These are phyloP conservation scores for Eubasilissa splendida DNA, from an alignment of 2,888 invertebrate species.

Conservation along the genomic window DNA sequence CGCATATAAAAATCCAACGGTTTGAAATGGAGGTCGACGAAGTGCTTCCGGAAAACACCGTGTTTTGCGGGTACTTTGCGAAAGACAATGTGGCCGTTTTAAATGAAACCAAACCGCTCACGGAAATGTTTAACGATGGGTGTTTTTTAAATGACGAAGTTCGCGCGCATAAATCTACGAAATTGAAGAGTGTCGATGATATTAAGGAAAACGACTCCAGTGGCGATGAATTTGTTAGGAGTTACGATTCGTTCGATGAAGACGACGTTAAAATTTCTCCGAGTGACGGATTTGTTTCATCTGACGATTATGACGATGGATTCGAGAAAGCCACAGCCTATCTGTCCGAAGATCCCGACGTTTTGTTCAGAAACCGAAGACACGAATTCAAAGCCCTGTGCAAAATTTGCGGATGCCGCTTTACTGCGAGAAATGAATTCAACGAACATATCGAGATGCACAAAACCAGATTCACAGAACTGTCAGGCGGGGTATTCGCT, in stretches of 20 bases:
- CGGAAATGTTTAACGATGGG: slow-evolving; percentile 26
- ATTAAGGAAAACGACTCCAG: not conserved
- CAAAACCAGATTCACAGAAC: not conserved
- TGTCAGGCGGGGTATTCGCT: not conserved
- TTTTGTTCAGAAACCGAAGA: not conserved
- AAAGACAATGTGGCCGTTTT: slow-evolving; percentile 33
- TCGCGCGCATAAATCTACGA: slow-evolving; percentile 12
- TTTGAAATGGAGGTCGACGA: slow-evolving; percentile 48
- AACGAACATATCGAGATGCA: not conserved
- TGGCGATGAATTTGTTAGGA: not conserved
- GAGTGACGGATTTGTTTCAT: slow-evolving; percentile 7
- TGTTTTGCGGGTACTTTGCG: slow-evolving; percentile 37
- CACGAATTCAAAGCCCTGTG: not conserved
- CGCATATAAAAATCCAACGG: slow-evolving; percentile 40
- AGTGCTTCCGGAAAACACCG: slow-evolving; percentile 44
- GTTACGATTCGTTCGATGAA: slow-evolving; percentile 1
- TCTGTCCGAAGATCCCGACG: slow-evolving; percentile 4
- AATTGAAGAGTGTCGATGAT: not conserved
- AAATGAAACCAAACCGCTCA: not conserved
- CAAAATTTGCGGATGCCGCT: slow-evolving; percentile 12
- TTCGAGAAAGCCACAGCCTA: slow-evolving; percentile 26
- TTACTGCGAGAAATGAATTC: not conserved
- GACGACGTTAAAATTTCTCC: not conserved
- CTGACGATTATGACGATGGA: slow-evolving; percentile 33
- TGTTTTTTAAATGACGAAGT: slow-evolving; percentile 30